Conservation (phyloP, 2,888 invertebrate species). For the Nysson spinosus region DNA sequence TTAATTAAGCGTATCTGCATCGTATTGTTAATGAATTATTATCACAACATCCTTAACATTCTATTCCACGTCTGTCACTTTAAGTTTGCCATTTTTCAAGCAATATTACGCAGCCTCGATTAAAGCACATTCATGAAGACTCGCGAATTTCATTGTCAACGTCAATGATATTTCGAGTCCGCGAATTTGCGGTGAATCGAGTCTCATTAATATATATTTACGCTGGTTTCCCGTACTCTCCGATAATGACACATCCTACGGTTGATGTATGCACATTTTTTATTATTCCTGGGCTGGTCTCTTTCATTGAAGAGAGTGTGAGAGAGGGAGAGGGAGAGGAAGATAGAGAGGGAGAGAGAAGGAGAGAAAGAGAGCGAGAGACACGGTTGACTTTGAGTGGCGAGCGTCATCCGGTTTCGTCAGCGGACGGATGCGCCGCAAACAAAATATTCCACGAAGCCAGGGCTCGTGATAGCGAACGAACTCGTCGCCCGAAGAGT, state of each 20-base stretch:
- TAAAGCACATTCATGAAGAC: not conserved
- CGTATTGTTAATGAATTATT: too few relatives aligned
- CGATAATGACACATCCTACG: conserved; percentile 22
- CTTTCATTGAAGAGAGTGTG: conserved; percentile 35
- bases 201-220: conserved; percentile 4
- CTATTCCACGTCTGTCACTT: too few relatives aligned
- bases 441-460: conserved; percentile 60
- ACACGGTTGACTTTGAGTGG: conserved; percentile 50
- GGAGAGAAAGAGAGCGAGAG: conserved; percentile 5
- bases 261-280: conserved; percentile 12
- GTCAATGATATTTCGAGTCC: conserved; percentile 29
- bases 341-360: too few relatives aligned
- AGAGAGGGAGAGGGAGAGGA: too few relatives aligned
- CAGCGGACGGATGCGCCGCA: conserved; percentile 58
- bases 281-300: conserved; percentile 38
- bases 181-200: conserved; percentile 1
- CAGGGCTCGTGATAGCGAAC: conserved; percentile 47
- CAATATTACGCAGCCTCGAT: not conserved
- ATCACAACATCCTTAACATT: too few relatives aligned
- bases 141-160: conserved; percentile 24
- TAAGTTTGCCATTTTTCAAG: not conserved
- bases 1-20: too few relatives aligned
- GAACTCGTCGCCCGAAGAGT: conserved; percentile 27
- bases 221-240: conserved; percentile 21
- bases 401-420: conserved; percentile 61